These are phyloP conservation scores for Baryphthengus martii DNA, from an alignment of 2,113 vertebrate species.

Conservation along the genomic window DNA sequence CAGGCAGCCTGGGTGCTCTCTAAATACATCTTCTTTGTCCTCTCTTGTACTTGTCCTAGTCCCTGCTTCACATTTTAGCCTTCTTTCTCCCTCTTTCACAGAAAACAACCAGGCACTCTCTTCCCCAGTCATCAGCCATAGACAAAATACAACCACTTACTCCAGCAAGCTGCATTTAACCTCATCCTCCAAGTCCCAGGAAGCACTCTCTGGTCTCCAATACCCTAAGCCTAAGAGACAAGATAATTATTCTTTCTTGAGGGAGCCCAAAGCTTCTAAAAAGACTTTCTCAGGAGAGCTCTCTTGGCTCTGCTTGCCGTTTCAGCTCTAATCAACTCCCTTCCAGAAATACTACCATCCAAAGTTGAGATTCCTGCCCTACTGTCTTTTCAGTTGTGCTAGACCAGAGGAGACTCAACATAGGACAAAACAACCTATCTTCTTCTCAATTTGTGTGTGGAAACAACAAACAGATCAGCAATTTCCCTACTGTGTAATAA, in stretches of 20 bases:
- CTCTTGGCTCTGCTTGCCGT: neutral
- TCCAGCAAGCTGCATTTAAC: neutral
- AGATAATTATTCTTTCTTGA: neutral
- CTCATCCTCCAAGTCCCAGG: neutral
- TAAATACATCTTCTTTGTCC: neutral
- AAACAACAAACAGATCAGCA: neutral
- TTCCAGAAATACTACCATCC: neutral
- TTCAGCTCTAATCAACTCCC: neutral
- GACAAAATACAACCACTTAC: neutral
- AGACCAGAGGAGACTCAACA: neutral
- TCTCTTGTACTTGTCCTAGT: neutral
- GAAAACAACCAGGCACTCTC: neutral
- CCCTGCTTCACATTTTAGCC: neutral
- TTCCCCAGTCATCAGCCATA: neutral
- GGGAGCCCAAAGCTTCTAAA: neutral
- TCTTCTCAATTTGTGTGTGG: neutral
- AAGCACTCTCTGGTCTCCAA: neutral
- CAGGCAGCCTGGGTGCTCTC: neutral
- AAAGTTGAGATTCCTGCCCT: neutral
- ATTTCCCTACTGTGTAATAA: neutral
- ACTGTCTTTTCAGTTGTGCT: neutral
- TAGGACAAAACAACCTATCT: neutral
- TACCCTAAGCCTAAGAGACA: neutral
- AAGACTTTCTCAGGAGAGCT: neutral
- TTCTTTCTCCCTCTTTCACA: neutral